phyloP scores from a whole-genome alignment of 2,113 vertebrate species.

The Rhabdornis inornatus region DNA sequence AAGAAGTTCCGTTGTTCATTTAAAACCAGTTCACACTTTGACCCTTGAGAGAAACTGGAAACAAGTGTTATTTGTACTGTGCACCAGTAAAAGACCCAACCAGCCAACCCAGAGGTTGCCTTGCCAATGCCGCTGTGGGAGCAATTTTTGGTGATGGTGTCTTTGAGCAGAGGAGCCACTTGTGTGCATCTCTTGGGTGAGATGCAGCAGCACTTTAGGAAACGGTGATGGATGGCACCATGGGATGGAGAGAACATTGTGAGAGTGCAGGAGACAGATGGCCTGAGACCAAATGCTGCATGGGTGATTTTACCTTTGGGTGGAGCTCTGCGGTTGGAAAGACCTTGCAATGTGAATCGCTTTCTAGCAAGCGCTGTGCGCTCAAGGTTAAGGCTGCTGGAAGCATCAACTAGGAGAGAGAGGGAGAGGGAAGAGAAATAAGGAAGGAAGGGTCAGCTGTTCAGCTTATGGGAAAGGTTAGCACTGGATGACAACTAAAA shows the following conservation, averaged over 20 bases:
- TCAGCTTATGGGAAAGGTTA: slow-evolving; percentile 44
- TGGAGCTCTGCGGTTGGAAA: slow-evolving; percentile 87
- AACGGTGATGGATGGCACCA: slow-evolving; percentile 34
- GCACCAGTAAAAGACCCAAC: not conserved
- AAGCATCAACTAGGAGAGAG: slow-evolving; percentile 81
- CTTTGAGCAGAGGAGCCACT: not conserved
- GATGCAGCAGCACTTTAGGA: not conserved
- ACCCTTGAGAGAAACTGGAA: not conserved
- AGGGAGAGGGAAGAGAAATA: slow-evolving; percentile 69
- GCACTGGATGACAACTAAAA: slow-evolving; percentile 15
- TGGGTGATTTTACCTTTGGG: slow-evolving; percentile 82
- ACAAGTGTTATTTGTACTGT: not conserved
- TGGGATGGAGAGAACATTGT: slow-evolving; percentile 38
- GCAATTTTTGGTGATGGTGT: not conserved
- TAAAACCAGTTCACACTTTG: not conserved
- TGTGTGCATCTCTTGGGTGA: not conserved
- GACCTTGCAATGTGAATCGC: slow-evolving; percentile 88
- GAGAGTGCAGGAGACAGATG: slow-evolving; percentile 45
- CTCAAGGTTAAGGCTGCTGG: slow-evolving; percentile 79
- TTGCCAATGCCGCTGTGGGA: not conserved
- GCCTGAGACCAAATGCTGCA: slow-evolving; percentile 39
- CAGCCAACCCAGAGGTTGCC: not conserved
- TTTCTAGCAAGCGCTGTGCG: slow-evolving; percentile 85
- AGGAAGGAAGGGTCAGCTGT: slow-evolving; percentile 66
- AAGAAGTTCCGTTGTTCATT: not conserved